Evolutionary conservation across 1,140 invertebrate genomes (phyloP).

Genomic region (Diorhabda sublineata): DNA sequence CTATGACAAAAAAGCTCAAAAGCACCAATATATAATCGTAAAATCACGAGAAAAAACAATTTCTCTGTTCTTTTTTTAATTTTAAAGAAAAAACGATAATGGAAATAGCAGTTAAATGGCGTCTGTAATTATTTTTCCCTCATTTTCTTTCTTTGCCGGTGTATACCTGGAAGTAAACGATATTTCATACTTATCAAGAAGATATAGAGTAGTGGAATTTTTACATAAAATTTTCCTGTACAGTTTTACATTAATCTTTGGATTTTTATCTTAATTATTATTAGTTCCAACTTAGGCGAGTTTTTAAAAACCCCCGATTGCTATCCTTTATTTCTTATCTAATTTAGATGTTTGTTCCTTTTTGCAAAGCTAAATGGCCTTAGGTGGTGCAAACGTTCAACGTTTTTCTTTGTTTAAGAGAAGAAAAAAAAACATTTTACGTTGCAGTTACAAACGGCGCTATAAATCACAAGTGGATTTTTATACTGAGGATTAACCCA

Average conservation of each 20-base stretch:
- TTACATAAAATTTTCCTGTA: constrained; percentile 48
- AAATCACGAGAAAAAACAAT: no score
- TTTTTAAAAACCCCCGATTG: constrained; percentile 40
- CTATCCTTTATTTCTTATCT: background rate
- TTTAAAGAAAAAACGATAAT: background rate
- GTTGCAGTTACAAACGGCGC: no score
- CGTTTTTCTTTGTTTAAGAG: background rate
- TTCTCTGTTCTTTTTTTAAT: no score
- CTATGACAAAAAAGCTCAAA: no score
- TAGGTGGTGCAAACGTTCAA: background rate
- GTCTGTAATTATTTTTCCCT: constrained; percentile 37
- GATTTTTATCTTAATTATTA: constrained; percentile 48
- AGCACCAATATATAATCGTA: no score
- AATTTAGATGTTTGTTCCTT: constrained; percentile 2
- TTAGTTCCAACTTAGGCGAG: constrained; percentile 45
- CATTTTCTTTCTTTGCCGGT: constrained; percentile 29
- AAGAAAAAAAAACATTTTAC: no score
- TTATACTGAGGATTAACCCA: no score
- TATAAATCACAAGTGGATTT: no score
- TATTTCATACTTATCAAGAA: constrained; percentile 47
- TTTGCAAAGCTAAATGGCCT: background rate
- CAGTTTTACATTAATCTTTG: constrained; percentile 47
- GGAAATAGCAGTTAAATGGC: background rate
- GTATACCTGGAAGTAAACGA: constrained; percentile 41
- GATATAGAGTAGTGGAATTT: constrained; percentile 48